Percentiles rank a stretch among this genome's conserved stretches.
Conservation (phyloP, 2,797 vertebrate species). For the Anabas testudineus region DNA sequence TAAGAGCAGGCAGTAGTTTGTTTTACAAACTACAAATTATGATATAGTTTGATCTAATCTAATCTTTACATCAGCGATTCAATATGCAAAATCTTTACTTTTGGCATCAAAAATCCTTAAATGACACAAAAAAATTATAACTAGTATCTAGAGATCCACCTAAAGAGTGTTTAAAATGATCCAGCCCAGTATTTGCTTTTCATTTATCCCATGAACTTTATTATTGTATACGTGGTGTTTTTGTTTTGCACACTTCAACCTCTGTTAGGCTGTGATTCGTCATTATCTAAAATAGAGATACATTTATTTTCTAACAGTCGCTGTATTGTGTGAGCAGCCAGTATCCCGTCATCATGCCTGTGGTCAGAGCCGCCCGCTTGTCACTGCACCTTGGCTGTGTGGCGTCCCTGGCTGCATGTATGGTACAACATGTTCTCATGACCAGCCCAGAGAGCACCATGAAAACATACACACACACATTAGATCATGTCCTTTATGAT, state of each 20-base stretch:
- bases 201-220: not conserved
- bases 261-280: not conserved
- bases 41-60: too few species aligned
- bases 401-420: conserved; percentile 44
- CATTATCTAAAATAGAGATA: not conserved
- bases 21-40: not conserved
- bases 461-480: conserved; percentile 56
- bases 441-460: conserved; percentile 31
- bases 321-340: conserved; percentile 57
- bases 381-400: conserved; percentile 27
- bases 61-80: too few species aligned
- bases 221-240: not conserved
- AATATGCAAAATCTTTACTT: too few species aligned
- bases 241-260: not conserved
- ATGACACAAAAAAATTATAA: too few species aligned
- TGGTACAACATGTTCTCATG: conserved; percentile 56
- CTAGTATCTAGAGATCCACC: too few species aligned
- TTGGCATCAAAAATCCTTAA: too few species aligned
- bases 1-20: not conserved
- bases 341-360: conserved; percentile 23
- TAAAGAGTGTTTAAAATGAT: not conserved
- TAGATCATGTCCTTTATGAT: conserved; percentile 70
- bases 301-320: conserved; percentile 18
- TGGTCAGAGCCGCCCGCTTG: conserved; percentile 28
- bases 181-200: not conserved